Evolutionary conservation across 2,113 vertebrate species (phyloP), one percentile per base, ranked within the genome.

Genomic region (Dicrurus megarhynchus): DNA sequence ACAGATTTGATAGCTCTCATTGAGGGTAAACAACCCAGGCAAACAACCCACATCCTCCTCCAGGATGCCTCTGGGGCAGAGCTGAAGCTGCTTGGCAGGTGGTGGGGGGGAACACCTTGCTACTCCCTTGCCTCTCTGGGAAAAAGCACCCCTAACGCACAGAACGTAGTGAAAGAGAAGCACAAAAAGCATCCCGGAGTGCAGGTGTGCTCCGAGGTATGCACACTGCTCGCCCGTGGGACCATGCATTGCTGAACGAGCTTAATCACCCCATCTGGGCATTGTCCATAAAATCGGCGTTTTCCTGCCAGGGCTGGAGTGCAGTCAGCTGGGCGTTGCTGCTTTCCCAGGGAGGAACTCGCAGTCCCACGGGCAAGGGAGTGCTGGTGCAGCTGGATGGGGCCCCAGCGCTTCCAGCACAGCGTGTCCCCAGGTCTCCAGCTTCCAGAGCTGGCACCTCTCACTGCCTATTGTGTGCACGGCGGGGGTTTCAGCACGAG

Each of bases 311-410:
- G 65, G 39, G 60, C 74, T 90, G 81, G 84, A 95, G 71, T 0
- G 8, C 59, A 37, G 9, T 65, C 84, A 89, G 69, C 50, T 80
- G 81, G 96, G 90, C 53, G 82, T 91, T 90, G 70, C 92, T 95
- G 65, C 64, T 73, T 96, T 97, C 84, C 90, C 32, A 18, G 32
- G 28, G 87, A 96, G 92, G 94, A 96, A 96, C 87, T 95, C 4
- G 3, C 18, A n/a, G 87, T 97, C 93, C 88, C 90, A 85, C 19
- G 15, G 89, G 92, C 4, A 1, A 63, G 79, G 75, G 93, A 93
- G 71, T 26, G 74, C 79, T 86, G 60, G 56, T 16, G 56, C 89
- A 65, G 90, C 60, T 92, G 90, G 85, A 94, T 75, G 52, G 23
- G 68, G 88, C 92, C 76, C 60, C 57, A 67, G 69, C 0, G 1